Base-by-base conservation (phyloP, 2,888 invertebrate species). In the Plebejus argus region DNA sequence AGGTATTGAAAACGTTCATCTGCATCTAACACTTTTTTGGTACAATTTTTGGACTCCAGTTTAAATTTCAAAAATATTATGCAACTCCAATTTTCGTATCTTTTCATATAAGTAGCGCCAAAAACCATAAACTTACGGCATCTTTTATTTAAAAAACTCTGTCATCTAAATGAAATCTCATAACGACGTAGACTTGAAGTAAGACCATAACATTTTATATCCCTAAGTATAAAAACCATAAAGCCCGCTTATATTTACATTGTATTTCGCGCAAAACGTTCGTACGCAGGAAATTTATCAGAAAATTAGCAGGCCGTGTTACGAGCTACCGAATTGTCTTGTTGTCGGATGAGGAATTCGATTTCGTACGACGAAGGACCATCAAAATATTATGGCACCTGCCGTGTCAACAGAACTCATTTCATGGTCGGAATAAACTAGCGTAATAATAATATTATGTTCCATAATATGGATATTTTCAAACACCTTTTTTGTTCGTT, bases 121-220 rank as follows among this genome's bases (percentile, higher is more conserved):
- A 61, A 23, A 61, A 61, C 61, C 23, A 61, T 61, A 61, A 66
- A 66, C 28, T 66, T 66, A 66, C 15, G 12, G 66, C 4, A 6
- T 28, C 28, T 66, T 66, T 66, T 66, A 66, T 66, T 66, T 15
- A 66, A 66, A 66, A 66, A 66, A 66, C 66, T 33, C 18, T 18
- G 66, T 33, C 15, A 15, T 66, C 39, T 10, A 39, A 39, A 71
- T 71, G 39, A 39, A 71, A 70, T 35, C 70, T 35, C n/a, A 70
- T 71, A 58, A 72, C 78, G 81, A 49, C 56, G 33, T 23, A 23
- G 76, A 33, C 70, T 75, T 23, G n/a, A 49, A 35, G 74, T 45
- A 74, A 76, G 61, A 23, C 77, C 20, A 45, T 74, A 33, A 18
- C 35, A 61, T 23, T 76, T 70, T 39, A 18, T 18, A 8, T 12